These are phyloP conservation scores for Aspidoscelis tigris DNA, from an alignment of 2,113 vertebrate genomes.

Conservation along the genomic window DNA sequence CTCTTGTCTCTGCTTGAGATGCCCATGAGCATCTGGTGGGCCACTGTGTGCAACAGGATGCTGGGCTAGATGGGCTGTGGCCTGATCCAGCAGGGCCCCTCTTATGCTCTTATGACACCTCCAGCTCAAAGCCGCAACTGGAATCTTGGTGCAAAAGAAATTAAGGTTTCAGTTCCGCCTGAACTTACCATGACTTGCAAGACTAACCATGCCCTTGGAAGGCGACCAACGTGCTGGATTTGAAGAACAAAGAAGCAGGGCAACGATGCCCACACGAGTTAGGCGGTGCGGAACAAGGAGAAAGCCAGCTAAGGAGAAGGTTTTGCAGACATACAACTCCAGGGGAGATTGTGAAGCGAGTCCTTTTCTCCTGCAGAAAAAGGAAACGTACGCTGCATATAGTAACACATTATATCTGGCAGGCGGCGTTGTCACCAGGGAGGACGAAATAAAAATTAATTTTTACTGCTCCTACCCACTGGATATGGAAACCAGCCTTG, in stretches of 20 bases:
- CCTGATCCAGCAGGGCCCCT: no score
- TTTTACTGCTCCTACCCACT: conserved; percentile 62
- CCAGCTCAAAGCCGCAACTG: conserved; percentile 43
- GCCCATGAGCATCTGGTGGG: no score
- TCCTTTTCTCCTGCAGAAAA: conserved; percentile 46
- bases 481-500: conserved; percentile 65
- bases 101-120: conserved; percentile 32
- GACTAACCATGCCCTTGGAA: conserved; percentile 50
- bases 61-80: no score
- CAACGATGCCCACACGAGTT: conserved; percentile 48
- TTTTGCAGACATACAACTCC: conserved; percentile 15
- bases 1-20: no score
- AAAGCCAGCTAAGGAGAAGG: background rate
- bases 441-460: conserved; percentile 67
- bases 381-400: conserved; percentile 65
- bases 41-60: no score
- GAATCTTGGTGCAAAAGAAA: conserved; percentile 49
- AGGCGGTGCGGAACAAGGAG: conserved; percentile 36
- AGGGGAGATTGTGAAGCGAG: conserved; percentile 34
- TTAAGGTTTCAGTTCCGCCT: conserved; percentile 56
- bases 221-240: conserved; percentile 51
- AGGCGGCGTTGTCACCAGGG: conserved; percentile 66
- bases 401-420: conserved; percentile 67
- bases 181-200: conserved; percentile 38
- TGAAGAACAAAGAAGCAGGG: conserved; percentile 12